Base-by-base conservation (phyloP, 2,797 vertebrate genomes). In the Scleropages formosus region DNA sequence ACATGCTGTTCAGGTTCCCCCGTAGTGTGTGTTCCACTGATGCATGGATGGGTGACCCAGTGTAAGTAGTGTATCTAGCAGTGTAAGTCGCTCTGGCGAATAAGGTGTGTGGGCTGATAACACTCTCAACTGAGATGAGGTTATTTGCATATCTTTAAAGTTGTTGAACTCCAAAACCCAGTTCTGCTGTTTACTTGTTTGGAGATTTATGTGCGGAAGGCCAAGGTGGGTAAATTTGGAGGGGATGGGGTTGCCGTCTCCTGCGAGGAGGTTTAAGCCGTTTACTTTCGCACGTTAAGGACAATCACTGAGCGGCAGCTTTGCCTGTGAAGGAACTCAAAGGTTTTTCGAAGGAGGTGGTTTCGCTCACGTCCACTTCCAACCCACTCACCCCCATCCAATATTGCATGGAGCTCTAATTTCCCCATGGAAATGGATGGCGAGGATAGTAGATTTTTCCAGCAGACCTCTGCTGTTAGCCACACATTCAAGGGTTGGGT, bases 351-450 rank as follows among this genome's bases (percentile, higher is more conserved):
- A 31, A 67, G 74, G 64, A 44, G 47, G 39, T 56, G 20, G 51
- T 58, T 58, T 75, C 74, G 68, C 63, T 59, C 64, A 75, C 53
- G 24, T 51, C 68, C 46, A 56, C 31, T 27, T 56, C 68, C 68
- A 64, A 22, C 65, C 53, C 64, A 46, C 64, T 53, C 51, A 53
- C 59, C 24, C 58, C 31, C 53, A 46, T 68, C 58, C 64, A 56
- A 68, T 75, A 67, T 59, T 56, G 68, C 65, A 75, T 53, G 15
- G 53, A 66, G 65, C 31, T 20, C 74, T 75, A 75, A 75, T 75
- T 75, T 75, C 74, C 74, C 74, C 39, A 53, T 75, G 74, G 74
- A 75, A 67, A 75, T 75, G 47, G 51, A 75, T 63, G 74, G 74
- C 20, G 64, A 75, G 64, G 72, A 20, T 53, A 74, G 74, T 68